Evolutionary conservation across 2,888 invertebrate species (phyloP).

Genomic region (Nineta flava): DNA sequence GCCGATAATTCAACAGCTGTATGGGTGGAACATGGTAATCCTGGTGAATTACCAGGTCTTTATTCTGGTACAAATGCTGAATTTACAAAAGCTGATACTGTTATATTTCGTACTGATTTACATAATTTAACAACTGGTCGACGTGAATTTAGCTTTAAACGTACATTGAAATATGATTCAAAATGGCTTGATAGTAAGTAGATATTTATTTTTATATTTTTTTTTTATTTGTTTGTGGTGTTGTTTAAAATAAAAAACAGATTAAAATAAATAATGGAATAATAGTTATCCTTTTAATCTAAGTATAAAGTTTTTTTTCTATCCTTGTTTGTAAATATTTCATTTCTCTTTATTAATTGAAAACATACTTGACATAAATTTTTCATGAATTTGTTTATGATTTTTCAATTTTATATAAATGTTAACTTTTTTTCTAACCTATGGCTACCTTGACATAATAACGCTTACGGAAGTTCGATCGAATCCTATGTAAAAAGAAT

Average conservation of each 20-base stretch:
- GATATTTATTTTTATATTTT: background rate
- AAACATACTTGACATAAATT: background rate
- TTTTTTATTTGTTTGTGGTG: background rate
- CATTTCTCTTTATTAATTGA: too few relatives aligned
- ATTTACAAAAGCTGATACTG: constrained; percentile 53
- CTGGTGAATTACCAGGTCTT: constrained; percentile 44
- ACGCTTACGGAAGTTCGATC: too few relatives aligned
- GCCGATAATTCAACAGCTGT: constrained; percentile 59
- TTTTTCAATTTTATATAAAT: too few relatives aligned
- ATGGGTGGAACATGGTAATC: constrained; percentile 52
- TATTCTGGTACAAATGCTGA: constrained; percentile 64
- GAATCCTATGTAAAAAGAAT: too few relatives aligned
- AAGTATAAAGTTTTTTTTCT: background rate
- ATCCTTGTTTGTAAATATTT: too few relatives aligned
- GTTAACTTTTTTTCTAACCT: too few relatives aligned
- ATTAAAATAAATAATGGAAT: too few relatives aligned
- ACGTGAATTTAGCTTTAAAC: constrained; percentile 43
- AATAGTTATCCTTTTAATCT: background rate
- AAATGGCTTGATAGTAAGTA: constrained; percentile 58
- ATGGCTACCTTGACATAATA: too few relatives aligned
- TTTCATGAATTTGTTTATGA: too few relatives aligned
- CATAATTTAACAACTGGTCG: constrained; percentile 42
- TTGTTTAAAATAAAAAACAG: background rate
- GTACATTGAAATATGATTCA: constrained; percentile 52
- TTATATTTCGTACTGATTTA: constrained; percentile 53